Base-by-base conservation (phyloP, 2,888 invertebrate genomes). In the Melinopterus prodromus region DNA sequence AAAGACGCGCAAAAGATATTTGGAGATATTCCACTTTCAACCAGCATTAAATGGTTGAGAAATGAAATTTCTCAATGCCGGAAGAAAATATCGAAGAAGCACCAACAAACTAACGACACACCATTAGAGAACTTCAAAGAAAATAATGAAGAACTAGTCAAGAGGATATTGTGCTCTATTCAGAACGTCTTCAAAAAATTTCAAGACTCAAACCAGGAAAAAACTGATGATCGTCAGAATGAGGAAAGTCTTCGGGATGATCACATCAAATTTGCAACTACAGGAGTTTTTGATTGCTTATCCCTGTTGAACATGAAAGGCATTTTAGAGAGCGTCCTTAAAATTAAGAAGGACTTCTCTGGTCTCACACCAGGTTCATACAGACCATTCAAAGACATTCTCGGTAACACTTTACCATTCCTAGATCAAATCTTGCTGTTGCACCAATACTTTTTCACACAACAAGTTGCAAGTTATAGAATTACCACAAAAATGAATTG, bases 401-500 rank as follows among this genome's bases (percentile, higher is more conserved):
- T 78, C 84, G 69, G 80, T 79, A 16, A 85, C 83, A 89, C 91
- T 84, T 84, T 93, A 9, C 96, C 97, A 0, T 90, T 98, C 37
- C 88, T 98, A 78, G 93, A 96, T 80, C 97, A 98, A 89, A 94
- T 95, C 77, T 89, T 92, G 75, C 87, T 94, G 16, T 90, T 97
- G 76, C 93, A 93, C 1, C 95, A 97, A 87, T 97, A 94, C 87
- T 95, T 95, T 85, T 88, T 98, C 6, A 93, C 94, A 0, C 95
- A 96, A 84, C 94, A 95, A 87, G 92, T 97, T 2, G 93, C 94
- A 0, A 92, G 94, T 0, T 95, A 97, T 86, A 92, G 97, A 84
- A 92, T 95, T 0, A 93, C 95, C 0, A 94, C 95, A 83, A 98
- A 98, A 90, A 93, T 98, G 90, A 90, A 95, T 6, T 95, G 96